These are phyloP conservation scores for Podarcis siculus DNA, from an alignment of 2,797 vertebrate genomes.

Conservation along the genomic window DNA sequence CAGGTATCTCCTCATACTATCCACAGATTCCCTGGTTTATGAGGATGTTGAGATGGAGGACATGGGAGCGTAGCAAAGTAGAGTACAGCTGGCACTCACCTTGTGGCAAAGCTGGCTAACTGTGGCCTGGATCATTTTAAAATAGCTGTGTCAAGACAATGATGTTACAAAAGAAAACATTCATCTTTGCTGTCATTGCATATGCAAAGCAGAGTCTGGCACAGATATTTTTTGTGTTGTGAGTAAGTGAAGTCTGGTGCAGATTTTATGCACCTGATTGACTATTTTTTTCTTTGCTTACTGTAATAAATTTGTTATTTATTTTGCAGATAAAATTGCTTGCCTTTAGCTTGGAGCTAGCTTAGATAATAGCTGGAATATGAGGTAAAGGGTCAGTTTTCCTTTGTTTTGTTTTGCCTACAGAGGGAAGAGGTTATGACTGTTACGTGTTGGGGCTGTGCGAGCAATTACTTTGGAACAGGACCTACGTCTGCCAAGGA, in stretches of 20 bases:
- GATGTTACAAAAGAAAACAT: neutral
- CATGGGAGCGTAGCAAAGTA: neutral
- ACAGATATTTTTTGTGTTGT: neutral
- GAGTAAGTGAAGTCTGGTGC: neutral
- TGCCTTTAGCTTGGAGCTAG: neutral
- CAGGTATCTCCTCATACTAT: neutral
- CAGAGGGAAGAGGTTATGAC: neutral
- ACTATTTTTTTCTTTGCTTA: neutral
- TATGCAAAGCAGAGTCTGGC: neutral
- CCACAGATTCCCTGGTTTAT: neutral
- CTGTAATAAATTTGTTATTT: neutral
- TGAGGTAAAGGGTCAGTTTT: neutral
- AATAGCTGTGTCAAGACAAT: neutral
- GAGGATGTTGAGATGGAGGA: neutral
- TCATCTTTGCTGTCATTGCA: neutral
- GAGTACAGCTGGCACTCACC: neutral
- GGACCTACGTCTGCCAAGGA: neutral
- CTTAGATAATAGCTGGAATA: slow-evolving; percentile 8
- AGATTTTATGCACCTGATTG: neutral
- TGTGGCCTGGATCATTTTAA: neutral
- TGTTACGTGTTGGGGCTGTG: neutral
- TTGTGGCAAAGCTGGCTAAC: neutral
- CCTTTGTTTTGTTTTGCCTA: neutral
- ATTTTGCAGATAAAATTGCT: neutral
- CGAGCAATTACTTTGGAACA: neutral